These are phyloP conservation scores for Tachystola acroxantha DNA, from an alignment of 2,888 invertebrate genomes.

Conservation along the genomic window DNA sequence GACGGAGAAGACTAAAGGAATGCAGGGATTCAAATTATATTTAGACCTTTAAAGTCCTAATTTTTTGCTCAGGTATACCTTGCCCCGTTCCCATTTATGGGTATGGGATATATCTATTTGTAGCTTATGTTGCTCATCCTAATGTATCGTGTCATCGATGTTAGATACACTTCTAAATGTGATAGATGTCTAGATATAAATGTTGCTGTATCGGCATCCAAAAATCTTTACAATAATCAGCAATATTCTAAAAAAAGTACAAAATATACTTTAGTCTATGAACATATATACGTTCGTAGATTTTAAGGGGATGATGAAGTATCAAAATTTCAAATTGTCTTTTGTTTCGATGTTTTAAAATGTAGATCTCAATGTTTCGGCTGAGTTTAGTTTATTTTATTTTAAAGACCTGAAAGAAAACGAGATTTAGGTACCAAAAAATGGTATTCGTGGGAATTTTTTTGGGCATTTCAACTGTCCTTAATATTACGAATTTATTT, in stretches of 20 bases:
- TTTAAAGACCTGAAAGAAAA: conserved; percentile 10
- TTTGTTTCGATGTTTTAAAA: conserved; percentile 24
- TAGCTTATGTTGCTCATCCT: conserved; percentile 30
- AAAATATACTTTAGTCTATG: conserved; percentile 3
- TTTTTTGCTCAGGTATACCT: conserved; percentile 15
- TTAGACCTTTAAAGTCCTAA: background rate
- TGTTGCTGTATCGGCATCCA: conserved; percentile 2
- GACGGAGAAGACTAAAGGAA: conserved; percentile 54
- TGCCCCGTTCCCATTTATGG: conserved; percentile 28
- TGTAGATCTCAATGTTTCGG: conserved; percentile 60
- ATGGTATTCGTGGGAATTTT: background rate
- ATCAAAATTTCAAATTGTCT: background rate
- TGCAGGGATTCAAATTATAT: conserved; percentile 9
- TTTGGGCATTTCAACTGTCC: background rate
- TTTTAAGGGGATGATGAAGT: too few relatives aligned
- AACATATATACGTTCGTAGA: too few relatives aligned
- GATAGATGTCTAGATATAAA: conserved; percentile 25
- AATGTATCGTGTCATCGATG: conserved; percentile 18
- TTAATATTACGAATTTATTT: conserved; percentile 22
- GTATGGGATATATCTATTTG: conserved; percentile 2
- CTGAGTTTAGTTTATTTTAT: conserved; percentile 51
- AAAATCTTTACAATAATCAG: conserved; percentile 2
- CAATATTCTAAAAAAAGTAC: conserved; percentile 8
- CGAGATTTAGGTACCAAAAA: conserved; percentile 10
- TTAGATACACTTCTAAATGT: conserved; percentile 25